Evolutionary conservation across 2,888 invertebrate species (phyloP).

Genomic region (Dolomedes plantarius): DNA sequence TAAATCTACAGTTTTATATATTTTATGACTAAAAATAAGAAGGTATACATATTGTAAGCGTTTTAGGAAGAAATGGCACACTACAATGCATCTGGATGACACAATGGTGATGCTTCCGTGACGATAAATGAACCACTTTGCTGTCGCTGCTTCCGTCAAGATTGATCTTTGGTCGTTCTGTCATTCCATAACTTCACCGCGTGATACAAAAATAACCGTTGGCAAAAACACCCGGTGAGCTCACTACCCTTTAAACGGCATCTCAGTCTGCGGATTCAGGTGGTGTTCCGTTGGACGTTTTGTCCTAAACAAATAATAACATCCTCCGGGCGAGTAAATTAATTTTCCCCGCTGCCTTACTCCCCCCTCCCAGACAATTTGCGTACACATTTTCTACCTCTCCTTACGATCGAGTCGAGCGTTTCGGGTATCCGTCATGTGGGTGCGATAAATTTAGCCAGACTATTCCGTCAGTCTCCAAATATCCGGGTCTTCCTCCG

Average conservation of each 20-base stretch:
- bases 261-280: neutral
- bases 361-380: neutral
- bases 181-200: constrained; percentile 25
- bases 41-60: too few relatives aligned
- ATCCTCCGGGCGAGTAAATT: neutral
- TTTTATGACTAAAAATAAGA: too few relatives aligned
- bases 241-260: constrained; percentile 27
- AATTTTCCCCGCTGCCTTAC: neutral
- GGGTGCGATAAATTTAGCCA: constrained; percentile 36
- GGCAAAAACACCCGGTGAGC: constrained; percentile 31
- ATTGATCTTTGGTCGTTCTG: neutral
- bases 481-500: constrained; percentile 36
- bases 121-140: neutral
- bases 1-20: too few relatives aligned
- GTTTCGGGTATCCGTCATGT: neutral
- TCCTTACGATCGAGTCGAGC: neutral
- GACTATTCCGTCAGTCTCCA: constrained; percentile 34
- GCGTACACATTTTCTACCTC: neutral
- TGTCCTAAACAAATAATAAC: neutral
- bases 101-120: too few relatives aligned
- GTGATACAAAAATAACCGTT: constrained; percentile 25
- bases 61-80: too few relatives aligned
- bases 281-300: neutral
- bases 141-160: neutral
- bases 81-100: too few relatives aligned